Evolutionary conservation across 2,888 invertebrate genomes (phyloP).

Genomic region (Eubasilissa splendida): DNA sequence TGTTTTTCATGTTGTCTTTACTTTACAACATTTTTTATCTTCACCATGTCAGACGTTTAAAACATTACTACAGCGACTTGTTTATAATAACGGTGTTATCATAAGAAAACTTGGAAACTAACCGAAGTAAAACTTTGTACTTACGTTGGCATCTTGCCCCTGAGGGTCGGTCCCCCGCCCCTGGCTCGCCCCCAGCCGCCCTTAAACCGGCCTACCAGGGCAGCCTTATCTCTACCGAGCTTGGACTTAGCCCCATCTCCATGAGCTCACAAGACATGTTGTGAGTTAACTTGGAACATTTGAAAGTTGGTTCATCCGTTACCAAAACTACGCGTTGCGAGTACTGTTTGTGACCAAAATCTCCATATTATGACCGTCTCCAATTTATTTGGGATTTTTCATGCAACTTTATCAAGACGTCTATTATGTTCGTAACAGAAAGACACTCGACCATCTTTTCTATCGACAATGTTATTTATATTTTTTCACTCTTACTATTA

Average conservation of each 20-base stretch:
- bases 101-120: constrained; percentile 32
- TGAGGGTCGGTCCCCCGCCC: constrained; percentile 21
- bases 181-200: constrained; percentile 2
- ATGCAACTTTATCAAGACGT: too few species aligned
- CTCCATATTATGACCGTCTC: too few species aligned
- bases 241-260: constrained; percentile 16
- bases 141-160: constrained; percentile 46
- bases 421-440: too few species aligned
- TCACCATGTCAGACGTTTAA: constrained; percentile 12
- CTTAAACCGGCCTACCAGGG: constrained; percentile 29
- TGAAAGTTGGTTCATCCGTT: constrained; percentile 19
- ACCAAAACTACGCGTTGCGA: background rate
- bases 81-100: constrained; percentile 36
- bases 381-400: too few species aligned
- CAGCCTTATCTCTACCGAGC: constrained; percentile 26
- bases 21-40: too few species aligned
- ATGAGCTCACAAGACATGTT: constrained; percentile 7
- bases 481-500: too few species aligned
- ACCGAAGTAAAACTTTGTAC: constrained; percentile 32
- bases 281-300: constrained; percentile 19
- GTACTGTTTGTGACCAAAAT: too few species aligned
- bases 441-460: too few species aligned
- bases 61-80: constrained; percentile 12
- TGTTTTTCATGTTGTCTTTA: too few species aligned
- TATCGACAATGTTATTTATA: too few species aligned